phyloP scores from a whole-genome alignment of 2,797 vertebrate species.

The Phrynocephalus guinanensis region DNA sequence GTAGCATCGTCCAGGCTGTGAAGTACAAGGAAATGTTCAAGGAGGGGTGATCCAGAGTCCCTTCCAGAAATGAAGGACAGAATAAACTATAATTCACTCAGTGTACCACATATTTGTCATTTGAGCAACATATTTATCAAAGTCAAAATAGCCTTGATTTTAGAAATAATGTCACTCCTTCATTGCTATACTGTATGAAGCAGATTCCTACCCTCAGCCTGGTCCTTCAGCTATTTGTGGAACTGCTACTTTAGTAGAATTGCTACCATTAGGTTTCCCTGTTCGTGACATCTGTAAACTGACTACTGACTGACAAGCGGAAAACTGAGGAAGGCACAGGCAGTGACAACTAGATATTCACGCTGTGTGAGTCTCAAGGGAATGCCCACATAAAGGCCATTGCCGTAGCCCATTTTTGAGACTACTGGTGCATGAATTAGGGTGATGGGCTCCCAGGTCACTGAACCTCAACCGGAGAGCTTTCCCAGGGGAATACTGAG shows the following conservation, averaged over 20 bases:
- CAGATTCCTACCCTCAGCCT: not conserved
- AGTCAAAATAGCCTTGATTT: conserved; percentile 54
- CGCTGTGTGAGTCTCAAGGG: no score
- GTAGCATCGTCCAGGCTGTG: conserved; percentile 45
- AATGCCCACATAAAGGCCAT: no score
- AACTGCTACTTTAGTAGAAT: not conserved
- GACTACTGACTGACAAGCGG: not conserved
- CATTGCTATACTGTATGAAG: conserved; percentile 34
- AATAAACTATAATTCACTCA: conserved; percentile 34
- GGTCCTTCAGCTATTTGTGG: not conserved
- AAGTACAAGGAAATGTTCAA: conserved; percentile 55
- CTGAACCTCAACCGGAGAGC: no score
- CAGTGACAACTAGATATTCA: not conserved
- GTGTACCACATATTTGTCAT: conserved; percentile 32
- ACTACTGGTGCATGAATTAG: no score
- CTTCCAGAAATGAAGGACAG: conserved; percentile 52
- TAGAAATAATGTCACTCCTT: conserved; percentile 31
- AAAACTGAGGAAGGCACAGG: not conserved
- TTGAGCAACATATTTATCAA: conserved; percentile 48
- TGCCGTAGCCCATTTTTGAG: no score
- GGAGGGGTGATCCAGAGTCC: conserved; percentile 30
- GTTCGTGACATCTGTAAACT: conserved; percentile 26
- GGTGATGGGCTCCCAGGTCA: no score
- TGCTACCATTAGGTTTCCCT: not conserved
- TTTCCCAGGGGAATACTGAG: no score